Conservation (phyloP, 1,140 invertebrate genomes). For the Cryptotermes secundus region DNA sequence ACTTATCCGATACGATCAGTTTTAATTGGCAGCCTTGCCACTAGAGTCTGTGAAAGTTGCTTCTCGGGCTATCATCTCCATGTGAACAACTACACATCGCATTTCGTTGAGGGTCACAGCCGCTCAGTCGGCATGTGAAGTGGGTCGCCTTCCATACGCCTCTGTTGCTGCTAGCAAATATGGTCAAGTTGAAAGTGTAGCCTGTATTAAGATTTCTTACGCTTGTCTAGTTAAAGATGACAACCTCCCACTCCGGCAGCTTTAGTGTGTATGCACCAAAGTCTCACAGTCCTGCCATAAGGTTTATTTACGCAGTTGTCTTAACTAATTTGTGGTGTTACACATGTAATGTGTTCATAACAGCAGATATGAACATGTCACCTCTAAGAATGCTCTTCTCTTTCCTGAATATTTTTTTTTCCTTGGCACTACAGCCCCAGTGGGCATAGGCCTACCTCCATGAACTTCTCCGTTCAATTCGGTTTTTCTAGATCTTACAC, state of each 20-base stretch:
- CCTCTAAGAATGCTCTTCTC: neutral
- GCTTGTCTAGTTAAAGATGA: neutral
- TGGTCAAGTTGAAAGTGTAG: neutral
- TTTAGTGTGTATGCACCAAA: neutral
- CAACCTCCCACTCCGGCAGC: neutral
- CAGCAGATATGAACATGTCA: neutral
- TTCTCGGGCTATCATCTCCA: neutral
- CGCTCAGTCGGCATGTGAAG: neutral
- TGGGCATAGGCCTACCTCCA: no score
- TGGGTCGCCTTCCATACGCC: neutral
- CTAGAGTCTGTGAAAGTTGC: neutral
- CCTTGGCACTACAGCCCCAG: no score
- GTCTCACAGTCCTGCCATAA: neutral
- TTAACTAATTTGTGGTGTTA: neutral
- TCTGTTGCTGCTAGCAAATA: neutral
- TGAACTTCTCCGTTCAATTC: no score
- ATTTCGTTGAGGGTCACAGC: neutral
- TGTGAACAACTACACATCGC: slow-evolving; percentile 9
- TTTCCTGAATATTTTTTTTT: neutral
- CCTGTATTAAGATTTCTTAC: neutral
- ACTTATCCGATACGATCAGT: neutral
- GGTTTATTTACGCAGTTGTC: neutral
- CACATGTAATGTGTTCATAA: neutral
- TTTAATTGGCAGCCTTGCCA: slow-evolving; percentile 5
- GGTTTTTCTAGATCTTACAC: no score